Conservation (phyloP, 1,140 invertebrate genomes). For the Leptopilina boulardi region DNA sequence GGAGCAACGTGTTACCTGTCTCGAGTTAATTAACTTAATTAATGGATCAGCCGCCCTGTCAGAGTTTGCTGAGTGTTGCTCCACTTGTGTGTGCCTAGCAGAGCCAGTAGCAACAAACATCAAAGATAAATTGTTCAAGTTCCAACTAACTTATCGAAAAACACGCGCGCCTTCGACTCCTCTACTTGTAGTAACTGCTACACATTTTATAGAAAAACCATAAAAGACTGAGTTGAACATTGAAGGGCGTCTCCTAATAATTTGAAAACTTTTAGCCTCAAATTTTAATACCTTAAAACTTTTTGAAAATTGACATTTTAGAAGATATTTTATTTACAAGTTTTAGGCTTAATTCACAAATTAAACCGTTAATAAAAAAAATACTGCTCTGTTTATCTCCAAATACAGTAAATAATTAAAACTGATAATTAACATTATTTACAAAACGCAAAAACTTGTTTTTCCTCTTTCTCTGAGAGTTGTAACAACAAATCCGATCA, state of each 20-base stretch:
- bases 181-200: neutral
- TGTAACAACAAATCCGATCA: constrained; percentile 8
- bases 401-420: too few species aligned
- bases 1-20: constrained; percentile 59
- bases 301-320: too few species aligned
- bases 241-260: too few species aligned
- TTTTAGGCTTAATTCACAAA: too few species aligned
- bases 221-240: too few species aligned
- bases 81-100: constrained; percentile 36
- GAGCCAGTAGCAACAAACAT: constrained; percentile 55
- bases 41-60: constrained; percentile 62
- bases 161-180: neutral
- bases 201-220: too few species aligned
- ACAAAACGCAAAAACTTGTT: neutral
- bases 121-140: constrained; percentile 65
- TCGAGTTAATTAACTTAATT: constrained; percentile 66
- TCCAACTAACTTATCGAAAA: constrained; percentile 32
- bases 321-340: too few species aligned
- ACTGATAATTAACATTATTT: too few species aligned
- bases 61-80: constrained; percentile 53
- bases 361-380: too few species aligned
- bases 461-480: neutral
- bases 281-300: too few species aligned
- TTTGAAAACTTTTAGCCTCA: too few species aligned
- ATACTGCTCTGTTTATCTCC: too few species aligned